These are phyloP conservation scores for Ataeniobius toweri DNA, from an alignment of 2,797 vertebrate genomes.

Conservation along the genomic window DNA sequence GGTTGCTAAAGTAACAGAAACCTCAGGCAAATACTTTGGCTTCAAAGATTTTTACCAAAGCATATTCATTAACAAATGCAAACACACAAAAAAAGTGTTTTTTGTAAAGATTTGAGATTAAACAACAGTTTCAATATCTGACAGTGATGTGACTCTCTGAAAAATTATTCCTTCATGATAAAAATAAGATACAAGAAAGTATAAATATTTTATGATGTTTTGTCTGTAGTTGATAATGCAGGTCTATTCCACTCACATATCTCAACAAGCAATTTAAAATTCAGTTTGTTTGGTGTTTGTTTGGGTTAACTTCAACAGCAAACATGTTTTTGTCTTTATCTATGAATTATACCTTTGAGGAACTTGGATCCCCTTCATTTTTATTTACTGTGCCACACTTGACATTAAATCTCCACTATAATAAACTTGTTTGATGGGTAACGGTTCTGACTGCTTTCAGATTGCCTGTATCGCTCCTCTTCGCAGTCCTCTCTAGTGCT, in stretches of 20 bases:
- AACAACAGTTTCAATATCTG: background rate
- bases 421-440: constrained; percentile 52
- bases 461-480: constrained; percentile 17
- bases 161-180: background rate
- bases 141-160: background rate
- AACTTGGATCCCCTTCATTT: constrained; percentile 39
- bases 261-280: background rate
- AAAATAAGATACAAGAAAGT: background rate
- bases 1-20: background rate
- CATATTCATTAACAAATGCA: background rate
- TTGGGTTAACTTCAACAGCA: constrained; percentile 26
- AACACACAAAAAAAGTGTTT: background rate
- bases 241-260: background rate
- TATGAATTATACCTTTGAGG: constrained; percentile 32
- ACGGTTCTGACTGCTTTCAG: constrained; percentile 34
- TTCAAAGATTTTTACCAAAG: background rate
- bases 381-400: constrained; percentile 36
- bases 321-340: constrained; percentile 27
- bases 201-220: background rate
- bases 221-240: background rate
- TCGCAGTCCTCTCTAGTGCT: constrained; percentile 36
- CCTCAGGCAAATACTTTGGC: background rate
- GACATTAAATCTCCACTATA: constrained; percentile 42
- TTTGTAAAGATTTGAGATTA: background rate
- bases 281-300: background rate